Evolutionary conservation across 2,888 invertebrate genomes (phyloP).

Genomic region (Drosophila testacea): DNA sequence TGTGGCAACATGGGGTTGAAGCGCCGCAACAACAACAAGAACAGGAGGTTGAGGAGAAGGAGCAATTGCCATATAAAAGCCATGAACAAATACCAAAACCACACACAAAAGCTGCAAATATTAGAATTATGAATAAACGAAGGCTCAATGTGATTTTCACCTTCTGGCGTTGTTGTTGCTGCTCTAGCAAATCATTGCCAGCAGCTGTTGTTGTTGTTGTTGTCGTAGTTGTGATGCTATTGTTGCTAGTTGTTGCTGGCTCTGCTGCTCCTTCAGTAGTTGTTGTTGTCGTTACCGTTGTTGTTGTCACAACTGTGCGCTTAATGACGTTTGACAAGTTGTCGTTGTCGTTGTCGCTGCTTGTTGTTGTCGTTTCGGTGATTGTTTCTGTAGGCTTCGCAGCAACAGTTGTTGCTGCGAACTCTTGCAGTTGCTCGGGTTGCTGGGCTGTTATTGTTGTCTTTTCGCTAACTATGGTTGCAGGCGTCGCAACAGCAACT

Average conservation of each 20-base stretch:
- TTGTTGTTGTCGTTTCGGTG: slow-evolving; percentile 39
- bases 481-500: slow-evolving; percentile 17
- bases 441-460: slow-evolving; percentile 26
- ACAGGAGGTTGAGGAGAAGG: slow-evolving; percentile 35
- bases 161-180: slow-evolving; percentile 82
- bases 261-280: slow-evolving; percentile 50
- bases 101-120: slow-evolving; percentile 84
- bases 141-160: slow-evolving; percentile 85
- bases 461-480: slow-evolving; percentile 27
- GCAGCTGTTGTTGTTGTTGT: slow-evolving; percentile 73
- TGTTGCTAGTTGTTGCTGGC: slow-evolving; percentile 20
- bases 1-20: slow-evolving; percentile 41
- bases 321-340: slow-evolving; percentile 50
- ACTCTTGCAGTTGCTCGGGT: slow-evolving; percentile 12
- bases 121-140: slow-evolving; percentile 83
- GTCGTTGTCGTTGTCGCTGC: slow-evolving; percentile 61
- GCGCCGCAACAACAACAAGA: slow-evolving; percentile 69
- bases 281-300: slow-evolving; percentile 80
- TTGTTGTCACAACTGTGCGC: slow-evolving; percentile 81
- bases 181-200: slow-evolving; percentile 59
- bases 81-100: slow-evolving; percentile 85
- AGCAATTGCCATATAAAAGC: slow-evolving; percentile 81
- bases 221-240: slow-evolving; percentile 52
- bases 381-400: slow-evolving; percentile 18
- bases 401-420: slow-evolving; percentile 26